Evolutionary conservation across 2,797 vertebrate genomes (phyloP), one percentile per base, ranked within the genome.

Genomic region (Gallirallus australis): DNA sequence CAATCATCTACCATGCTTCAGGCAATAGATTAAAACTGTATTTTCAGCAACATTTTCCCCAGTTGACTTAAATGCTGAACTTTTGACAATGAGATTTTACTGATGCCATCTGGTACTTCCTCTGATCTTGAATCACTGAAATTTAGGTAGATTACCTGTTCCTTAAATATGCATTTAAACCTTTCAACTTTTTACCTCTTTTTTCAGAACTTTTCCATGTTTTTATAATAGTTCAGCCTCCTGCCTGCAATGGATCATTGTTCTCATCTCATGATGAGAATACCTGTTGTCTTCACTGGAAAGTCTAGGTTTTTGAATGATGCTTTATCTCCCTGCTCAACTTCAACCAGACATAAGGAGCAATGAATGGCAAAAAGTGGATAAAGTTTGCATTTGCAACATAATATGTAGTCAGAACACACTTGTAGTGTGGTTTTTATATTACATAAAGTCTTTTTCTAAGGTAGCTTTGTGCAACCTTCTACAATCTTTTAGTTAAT

Each of bases 1-100:
- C 63, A 39, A 85, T 75, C 27, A 54, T 91, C n/a, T 87, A 73
- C 50, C 87, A 94, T 96, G 93, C 96, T 94, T 61, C 98, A 97
- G 93, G 98, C 98, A 98, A 98, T 92, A 68, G 80, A 68, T 72
- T 97, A 95, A 39, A 65, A 85, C 25, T 95, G 68, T 65, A 53
- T 96, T 89, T 93, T 91, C 72, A 75, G 87, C 57, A 95, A 81
- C 45, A 72, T 87, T 85, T 93, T 91, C 11, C 82, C 76, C 54
- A 82, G 31, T 1, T 78, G 71, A 80, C 77, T 90, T 83, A 83
- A 90, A 92, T 30, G 2, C 56, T 80, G 81, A 92, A 86, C 59
- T 87, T 93, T 59, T 35, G 16, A 31, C 81, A 68, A 27, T 40
- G 56, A 64, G 76, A 80, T 87, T 93, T 92, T 96, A 27, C 47